Conservation (phyloP, 92 coral and sea anemone species). For the Isaurus tuberculatus region DNA sequence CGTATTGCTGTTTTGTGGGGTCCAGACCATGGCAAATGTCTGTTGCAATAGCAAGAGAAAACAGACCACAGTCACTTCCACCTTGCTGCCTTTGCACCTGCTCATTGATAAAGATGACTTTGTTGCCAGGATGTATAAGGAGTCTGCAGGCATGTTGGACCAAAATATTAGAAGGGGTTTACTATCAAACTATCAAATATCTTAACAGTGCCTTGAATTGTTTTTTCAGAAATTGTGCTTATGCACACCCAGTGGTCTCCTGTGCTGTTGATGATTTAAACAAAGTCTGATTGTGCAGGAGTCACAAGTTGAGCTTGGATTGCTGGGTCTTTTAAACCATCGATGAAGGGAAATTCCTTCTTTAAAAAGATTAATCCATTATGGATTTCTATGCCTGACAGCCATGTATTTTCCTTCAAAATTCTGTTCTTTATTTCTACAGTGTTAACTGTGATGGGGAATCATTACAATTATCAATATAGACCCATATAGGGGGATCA, state of each 20-base stretch:
- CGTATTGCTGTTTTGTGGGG: constrained; percentile 46
- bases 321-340: constrained; percentile 30
- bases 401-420: not conserved
- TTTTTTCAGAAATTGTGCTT: constrained; percentile 13
- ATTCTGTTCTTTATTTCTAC: constrained; percentile 30
- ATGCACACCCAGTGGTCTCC: constrained; percentile 64
- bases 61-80: constrained; percentile 52
- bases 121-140: constrained; percentile 30
- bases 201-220: constrained; percentile 50
- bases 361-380: constrained; percentile 17
- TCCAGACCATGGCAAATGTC: constrained; percentile 58
- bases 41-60: constrained; percentile 62
- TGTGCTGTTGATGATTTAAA: constrained; percentile 19
- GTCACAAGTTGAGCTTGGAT: constrained; percentile 5
- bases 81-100: constrained; percentile 59
- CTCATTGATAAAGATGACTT: constrained; percentile 51
- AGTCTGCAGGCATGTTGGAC: constrained; percentile 58
- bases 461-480: not conserved
- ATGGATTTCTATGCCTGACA: not conserved
- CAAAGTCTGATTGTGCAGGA: not conserved
- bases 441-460: not conserved
- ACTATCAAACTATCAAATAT: constrained; percentile 32
- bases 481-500: not conserved
- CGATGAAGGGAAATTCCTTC: constrained; percentile 13
- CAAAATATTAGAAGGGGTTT: not conserved